phyloP scores from a whole-genome alignment of 2,113 vertebrate species.

The Pomatorhinus ruficollis region DNA sequence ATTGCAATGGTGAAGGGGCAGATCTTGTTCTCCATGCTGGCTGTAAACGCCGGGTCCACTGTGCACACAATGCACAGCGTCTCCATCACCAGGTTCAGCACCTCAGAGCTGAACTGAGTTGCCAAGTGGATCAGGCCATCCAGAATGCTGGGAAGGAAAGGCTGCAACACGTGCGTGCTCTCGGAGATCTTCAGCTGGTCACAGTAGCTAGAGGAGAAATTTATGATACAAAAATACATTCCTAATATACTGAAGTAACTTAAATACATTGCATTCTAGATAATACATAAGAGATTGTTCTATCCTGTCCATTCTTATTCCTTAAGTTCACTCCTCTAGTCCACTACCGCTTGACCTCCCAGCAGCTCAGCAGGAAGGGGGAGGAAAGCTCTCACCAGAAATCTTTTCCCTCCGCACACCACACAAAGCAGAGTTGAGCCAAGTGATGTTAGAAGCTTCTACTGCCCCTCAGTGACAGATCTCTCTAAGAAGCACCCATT shows the following conservation, averaged over 20 bases:
- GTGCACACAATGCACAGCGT: conserved; percentile 96
- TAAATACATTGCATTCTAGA: not conserved
- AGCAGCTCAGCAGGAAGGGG: not conserved
- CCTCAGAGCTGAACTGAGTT: conserved; percentile 95
- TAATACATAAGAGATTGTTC: not conserved
- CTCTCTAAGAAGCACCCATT: not conserved
- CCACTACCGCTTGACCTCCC: not conserved
- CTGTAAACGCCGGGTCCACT: conserved; percentile 90
- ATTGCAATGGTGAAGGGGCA: conserved; percentile 98
- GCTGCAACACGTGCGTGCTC: conserved; percentile 91
- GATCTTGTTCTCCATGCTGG: conserved; percentile 93
- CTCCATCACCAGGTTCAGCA: conserved; percentile 98
- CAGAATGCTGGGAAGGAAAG: conserved; percentile 94
- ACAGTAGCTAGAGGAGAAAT: conserved; percentile 84
- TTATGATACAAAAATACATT: not conserved
- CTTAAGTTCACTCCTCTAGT: not conserved
- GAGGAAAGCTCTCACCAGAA: not conserved
- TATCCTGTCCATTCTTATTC: not conserved
- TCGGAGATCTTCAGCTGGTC: conserved; percentile 96
- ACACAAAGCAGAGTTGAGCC: not conserved
- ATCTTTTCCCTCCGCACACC: not conserved
- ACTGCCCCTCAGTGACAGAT: not conserved
- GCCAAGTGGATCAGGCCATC: conserved; percentile 94
- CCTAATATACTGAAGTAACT: not conserved
- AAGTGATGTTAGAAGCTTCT: not conserved